Base-by-base conservation (phyloP, 2,888 invertebrate species). In the Heterodera filipjevi region DNA sequence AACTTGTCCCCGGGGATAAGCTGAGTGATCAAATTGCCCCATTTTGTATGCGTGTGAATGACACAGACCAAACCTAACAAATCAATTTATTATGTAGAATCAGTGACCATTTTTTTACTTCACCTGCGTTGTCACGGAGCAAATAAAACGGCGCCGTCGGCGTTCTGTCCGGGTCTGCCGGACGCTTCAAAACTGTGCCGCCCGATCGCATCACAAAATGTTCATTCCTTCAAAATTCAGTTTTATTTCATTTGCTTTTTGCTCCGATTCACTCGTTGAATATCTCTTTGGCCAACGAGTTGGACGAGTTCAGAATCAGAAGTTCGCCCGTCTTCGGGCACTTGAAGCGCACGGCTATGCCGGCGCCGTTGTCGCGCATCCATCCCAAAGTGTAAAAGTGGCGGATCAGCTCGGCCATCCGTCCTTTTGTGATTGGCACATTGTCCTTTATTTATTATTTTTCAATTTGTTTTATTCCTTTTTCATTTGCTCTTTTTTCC, bases 311-410 rank as follows among this genome's bases (percentile, higher is more conserved):
- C 44, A 71, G 46, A 30, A 71, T 46, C 30, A 30, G 44, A 44
- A 22, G 22, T 71, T 39, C 46, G 44, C 44, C 71, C 46, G 71
- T 68, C 68, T 68, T 68, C 33, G 19, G 33, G 22, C 68, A 68
- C 68, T 32, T 71, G 8, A 30, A 71, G 8, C 71, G 46, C n/a
- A 44, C 46, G 27, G 71, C 71, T 46, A 71, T 71, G 30, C 71
- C 71, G 71, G 44, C 71, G 27, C 71, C 46, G 71, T 46, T 71
- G 71, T 46, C 71, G 71, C 71, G 71, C 71, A 71, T 71, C 71
- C 71, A 71, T 22, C 71, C 71, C 39, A 71, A 39, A 8, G n/a
- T 39, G 46, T 71, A 71, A 27, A 71, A 71, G 27, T 71, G 71
- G 35, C 71, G 71, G 27, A 71, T 71, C 44, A 71, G 39, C 71